Evolutionary conservation across 2,113 vertebrate species (phyloP), one percentile per base, ranked within the genome.

Genomic region (Vimba vimba): DNA sequence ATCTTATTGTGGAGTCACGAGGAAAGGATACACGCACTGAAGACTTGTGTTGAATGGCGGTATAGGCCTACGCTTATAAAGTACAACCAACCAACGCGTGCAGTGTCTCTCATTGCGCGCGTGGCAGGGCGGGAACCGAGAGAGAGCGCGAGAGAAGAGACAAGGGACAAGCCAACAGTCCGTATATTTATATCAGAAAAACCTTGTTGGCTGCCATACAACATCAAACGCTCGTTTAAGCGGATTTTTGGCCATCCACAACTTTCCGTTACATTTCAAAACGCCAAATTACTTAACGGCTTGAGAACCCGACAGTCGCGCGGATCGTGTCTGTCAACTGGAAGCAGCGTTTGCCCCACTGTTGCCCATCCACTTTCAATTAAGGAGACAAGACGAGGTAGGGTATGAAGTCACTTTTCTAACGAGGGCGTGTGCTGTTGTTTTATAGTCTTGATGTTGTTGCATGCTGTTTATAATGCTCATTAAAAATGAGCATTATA

Each of bases 31-130:
- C 23, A 43, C 0, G 19, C 68, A 23, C 19, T 39, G 19, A 39
- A n/a, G 21, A 25, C 39, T 7, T 62, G 7, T 59, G 55, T 73
- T 12, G 2, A 6, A 9, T 45, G 17, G 2, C 23, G 3, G 1
- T 71, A 5, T 4, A 33, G 33, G 33, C 33, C 33, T 33, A 21
- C 0, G 66, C 33, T 33, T 71, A 43, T 43, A 47, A 75, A 75
- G n/a, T 36, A 52, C 30, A 59, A 39, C 33, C 78, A 64, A 64
- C 23, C 57, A 79, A 17, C 23, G 33, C 77, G 78, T 64, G 59
- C 59, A 39, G 79, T 60, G 84, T 86, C 87, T 52, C 27, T 85
- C 87, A 71, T 52, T 78, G 47, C 59, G 50, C 59, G 73, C 81
- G 73, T 69, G 80, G 45, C 73, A 50, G 84, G 84, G 84, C 84